These are phyloP conservation scores for Hypanus sabinus DNA, from an alignment of 2,113 vertebrate species.

Conservation along the genomic window DNA sequence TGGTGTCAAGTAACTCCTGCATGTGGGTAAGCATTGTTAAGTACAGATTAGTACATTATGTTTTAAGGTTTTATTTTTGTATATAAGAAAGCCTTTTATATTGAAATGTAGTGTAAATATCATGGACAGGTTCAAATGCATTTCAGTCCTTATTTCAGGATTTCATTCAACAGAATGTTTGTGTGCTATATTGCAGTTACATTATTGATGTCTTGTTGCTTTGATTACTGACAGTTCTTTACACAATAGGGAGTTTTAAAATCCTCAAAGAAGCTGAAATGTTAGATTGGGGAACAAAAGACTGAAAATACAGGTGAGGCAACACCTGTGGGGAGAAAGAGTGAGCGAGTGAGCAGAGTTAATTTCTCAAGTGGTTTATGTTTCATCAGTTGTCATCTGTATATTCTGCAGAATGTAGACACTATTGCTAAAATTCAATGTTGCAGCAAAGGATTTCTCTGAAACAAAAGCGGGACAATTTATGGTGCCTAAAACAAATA, in stretches of 20 bases:
- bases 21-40: background rate
- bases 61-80: background rate
- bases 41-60: background rate
- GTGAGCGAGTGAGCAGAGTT: too few species aligned
- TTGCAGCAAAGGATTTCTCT: background rate
- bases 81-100: background rate
- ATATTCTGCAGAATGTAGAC: background rate
- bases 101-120: background rate
- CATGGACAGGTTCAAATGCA: background rate
- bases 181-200: background rate
- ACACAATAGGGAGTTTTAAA: background rate
- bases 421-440: slow-evolving; percentile 6
- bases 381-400: background rate
- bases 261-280: background rate
- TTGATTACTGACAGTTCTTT: background rate
- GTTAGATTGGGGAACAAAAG: too few species aligned
- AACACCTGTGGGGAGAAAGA: too few species aligned
- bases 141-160: background rate
- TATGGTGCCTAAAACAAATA: background rate
- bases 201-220: background rate
- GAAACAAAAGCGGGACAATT: background rate
- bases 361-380: too few species aligned
- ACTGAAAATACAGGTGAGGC: too few species aligned
- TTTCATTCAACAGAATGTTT: background rate
- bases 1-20: background rate